phyloP scores from a whole-genome alignment of 1,140 invertebrate genomes.

The Diorhabda elongata region DNA sequence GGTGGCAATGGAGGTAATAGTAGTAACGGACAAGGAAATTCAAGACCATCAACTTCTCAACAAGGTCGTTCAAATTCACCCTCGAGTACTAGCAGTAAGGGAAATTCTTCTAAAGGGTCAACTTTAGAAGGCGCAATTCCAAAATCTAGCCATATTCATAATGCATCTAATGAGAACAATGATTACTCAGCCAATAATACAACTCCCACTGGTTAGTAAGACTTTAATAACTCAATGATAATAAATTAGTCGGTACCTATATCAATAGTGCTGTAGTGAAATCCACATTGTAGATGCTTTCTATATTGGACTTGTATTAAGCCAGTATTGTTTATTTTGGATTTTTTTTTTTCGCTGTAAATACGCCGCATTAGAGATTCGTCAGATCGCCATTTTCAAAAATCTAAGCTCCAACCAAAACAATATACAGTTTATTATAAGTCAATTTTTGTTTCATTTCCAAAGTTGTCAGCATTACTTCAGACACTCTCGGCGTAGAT shows the following conservation, averaged over 20 bases:
- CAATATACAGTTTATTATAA: not conserved
- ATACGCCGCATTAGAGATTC: too few relatives aligned
- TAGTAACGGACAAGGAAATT: constrained; percentile 12
- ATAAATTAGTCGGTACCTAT: too few relatives aligned
- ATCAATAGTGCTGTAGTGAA: too few relatives aligned
- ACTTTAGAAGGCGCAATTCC: constrained; percentile 16
- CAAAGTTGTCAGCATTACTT: not conserved
- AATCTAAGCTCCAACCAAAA: too few relatives aligned
- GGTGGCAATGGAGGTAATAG: constrained; percentile 7
- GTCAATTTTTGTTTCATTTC: not conserved
- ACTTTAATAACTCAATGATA: too few relatives aligned
- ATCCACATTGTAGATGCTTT: too few relatives aligned
- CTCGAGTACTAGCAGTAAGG: constrained; percentile 8
- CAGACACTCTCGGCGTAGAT: not conserved
- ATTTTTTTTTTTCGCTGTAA: too few relatives aligned
- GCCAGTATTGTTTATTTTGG: too few relatives aligned
- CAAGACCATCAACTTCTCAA: constrained; percentile 13
- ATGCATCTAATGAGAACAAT: constrained; percentile 16
- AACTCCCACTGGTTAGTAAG: constrained; percentile 18
- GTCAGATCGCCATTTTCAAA: too few relatives aligned
- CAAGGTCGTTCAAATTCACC: constrained; percentile 20
- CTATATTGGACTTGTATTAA: too few relatives aligned
- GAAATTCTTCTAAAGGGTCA: constrained; percentile 5
- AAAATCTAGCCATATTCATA: constrained; percentile 12
- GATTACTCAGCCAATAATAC: constrained; percentile 13